phyloP scores from a whole-genome alignment of 2,797 vertebrate genomes.

The Pygocentrus nattereri region DNA sequence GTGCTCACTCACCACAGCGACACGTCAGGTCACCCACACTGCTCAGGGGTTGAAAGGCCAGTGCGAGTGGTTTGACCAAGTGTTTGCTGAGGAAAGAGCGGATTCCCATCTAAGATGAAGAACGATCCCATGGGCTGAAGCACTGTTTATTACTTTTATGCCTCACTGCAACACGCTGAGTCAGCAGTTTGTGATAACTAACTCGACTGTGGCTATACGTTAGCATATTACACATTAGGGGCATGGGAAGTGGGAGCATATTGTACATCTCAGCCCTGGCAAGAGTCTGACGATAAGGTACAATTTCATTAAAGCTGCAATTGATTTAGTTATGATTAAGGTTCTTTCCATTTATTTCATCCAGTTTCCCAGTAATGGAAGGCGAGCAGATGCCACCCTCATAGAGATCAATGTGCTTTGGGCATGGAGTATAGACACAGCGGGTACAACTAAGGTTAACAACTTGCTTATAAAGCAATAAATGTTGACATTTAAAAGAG shows the following conservation, averaged over 20 bases:
- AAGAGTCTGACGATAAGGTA: constrained; percentile 47
- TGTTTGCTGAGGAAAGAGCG: constrained; percentile 28
- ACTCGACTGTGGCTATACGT: constrained; percentile 30
- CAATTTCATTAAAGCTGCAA: constrained; percentile 58
- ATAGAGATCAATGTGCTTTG: constrained; percentile 47
- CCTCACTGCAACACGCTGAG: constrained; percentile 21
- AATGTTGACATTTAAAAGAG: constrained; percentile 45
- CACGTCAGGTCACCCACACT: constrained; percentile 24
- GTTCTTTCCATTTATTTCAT: constrained; percentile 55
- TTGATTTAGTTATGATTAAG: constrained; percentile 62
- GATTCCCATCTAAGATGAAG: constrained; percentile 33
- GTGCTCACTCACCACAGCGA: constrained; percentile 26
- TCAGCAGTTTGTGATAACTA: constrained; percentile 46
- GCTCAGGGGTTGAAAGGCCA: constrained; percentile 16
- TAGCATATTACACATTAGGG: constrained; percentile 37
- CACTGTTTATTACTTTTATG: constrained; percentile 48
- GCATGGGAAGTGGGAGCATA: constrained; percentile 29
- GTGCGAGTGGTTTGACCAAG: constrained; percentile 21
- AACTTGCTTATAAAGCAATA: constrained; percentile 43
- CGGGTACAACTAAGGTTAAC: constrained; percentile 45
- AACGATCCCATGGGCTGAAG: constrained; percentile 16
- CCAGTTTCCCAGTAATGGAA: constrained; percentile 35
- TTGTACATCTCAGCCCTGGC: constrained; percentile 26
- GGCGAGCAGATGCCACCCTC: constrained; percentile 44
- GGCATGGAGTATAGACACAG: constrained; percentile 13